Percentiles rank a stretch among this genome's conserved stretches.
Conservation (phyloP, 2,888 invertebrate species). For the Biston betularia region DNA sequence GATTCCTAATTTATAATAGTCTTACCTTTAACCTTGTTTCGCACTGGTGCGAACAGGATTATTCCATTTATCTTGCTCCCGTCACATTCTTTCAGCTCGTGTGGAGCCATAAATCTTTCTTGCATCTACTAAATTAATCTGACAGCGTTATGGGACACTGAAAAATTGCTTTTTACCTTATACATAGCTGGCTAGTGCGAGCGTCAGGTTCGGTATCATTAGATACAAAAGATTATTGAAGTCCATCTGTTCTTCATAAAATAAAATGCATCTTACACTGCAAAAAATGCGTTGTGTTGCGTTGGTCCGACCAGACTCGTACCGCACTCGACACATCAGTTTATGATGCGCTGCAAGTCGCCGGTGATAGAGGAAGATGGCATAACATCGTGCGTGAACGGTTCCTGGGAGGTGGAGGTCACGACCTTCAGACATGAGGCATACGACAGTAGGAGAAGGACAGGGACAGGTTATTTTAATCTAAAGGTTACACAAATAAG, state of each 20-base stretch:
- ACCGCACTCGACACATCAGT: too few species aligned
- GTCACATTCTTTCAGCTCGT: constrained; percentile 13
- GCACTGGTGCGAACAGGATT: constrained; percentile 3
- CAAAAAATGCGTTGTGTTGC: too few species aligned
- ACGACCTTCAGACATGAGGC: too few species aligned
- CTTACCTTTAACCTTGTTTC: not conserved
- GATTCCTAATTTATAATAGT: not conserved
- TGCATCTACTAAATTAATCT: constrained; percentile 22
- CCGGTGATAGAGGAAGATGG: too few species aligned
- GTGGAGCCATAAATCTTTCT: constrained; percentile 25
- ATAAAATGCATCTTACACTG: too few species aligned
- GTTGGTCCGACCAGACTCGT: too few species aligned
- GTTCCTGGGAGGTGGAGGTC: too few species aligned
- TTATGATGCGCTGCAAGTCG: too few species aligned
- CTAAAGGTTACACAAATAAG: not conserved
- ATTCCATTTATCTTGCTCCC: constrained; percentile 22
- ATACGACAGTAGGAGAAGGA: too few species aligned
- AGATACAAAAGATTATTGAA: not conserved
- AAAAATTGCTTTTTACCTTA: constrained; percentile 7
- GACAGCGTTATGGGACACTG: constrained; percentile 14
- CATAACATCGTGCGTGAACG: too few species aligned
- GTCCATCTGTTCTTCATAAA: too few species aligned
- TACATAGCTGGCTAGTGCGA: not conserved
- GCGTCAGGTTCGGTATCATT: not conserved
- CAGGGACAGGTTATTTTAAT: too few species aligned